These are phyloP conservation scores for Epinephelus malabaricus DNA, from an alignment of 2,797 vertebrate species.

Conservation along the genomic window DNA sequence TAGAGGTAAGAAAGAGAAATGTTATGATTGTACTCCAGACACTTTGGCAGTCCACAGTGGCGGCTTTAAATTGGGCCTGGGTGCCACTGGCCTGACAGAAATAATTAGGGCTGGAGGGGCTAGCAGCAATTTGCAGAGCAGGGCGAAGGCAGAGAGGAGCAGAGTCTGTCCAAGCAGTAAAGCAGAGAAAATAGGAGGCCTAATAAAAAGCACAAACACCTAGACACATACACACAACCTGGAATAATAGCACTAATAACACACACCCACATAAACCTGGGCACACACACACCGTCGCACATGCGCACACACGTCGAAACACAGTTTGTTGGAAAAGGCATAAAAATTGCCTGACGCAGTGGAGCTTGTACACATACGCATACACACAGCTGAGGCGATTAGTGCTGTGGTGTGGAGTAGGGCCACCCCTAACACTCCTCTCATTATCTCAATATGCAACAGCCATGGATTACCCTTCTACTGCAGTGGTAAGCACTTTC, in stretches of 20 bases:
- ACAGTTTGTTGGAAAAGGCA: slow-evolving; percentile 44
- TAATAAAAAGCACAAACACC: slow-evolving; percentile 77
- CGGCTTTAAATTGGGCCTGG: slow-evolving; percentile 81
- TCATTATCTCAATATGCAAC: slow-evolving; percentile 82
- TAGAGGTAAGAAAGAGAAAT: slow-evolving; percentile 67
- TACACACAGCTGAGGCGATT: slow-evolving; percentile 60
- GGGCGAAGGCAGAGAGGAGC: slow-evolving; percentile 63
- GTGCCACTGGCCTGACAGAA: slow-evolving; percentile 82
- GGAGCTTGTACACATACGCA: slow-evolving; percentile 39
- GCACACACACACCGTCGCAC: slow-evolving; percentile 31
- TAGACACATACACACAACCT: slow-evolving; percentile 54
- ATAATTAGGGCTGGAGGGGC: slow-evolving; percentile 84
- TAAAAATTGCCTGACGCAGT: slow-evolving; percentile 49
- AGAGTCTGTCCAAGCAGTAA: slow-evolving; percentile 74
- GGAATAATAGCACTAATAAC: slow-evolving; percentile 68
- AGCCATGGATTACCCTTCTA: slow-evolving; percentile 70
- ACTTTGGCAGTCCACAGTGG: slow-evolving; percentile 76
- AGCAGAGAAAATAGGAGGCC: slow-evolving; percentile 74
- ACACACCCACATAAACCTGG: slow-evolving; percentile 50
- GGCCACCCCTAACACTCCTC: slow-evolving; percentile 69
- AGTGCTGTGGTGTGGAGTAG: slow-evolving; percentile 71
- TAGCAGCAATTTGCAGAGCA: slow-evolving; percentile 79
- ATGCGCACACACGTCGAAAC: slow-evolving; percentile 36
- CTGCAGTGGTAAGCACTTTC: slow-evolving; percentile 80
- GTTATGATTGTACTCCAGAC: slow-evolving; percentile 77